Percentiles rank a stretch among this genome's conserved stretches.
These are phyloP conservation scores for Poeciliopsis prolifica DNA, from an alignment of 2,113 vertebrate genomes.

Conservation along the genomic window DNA sequence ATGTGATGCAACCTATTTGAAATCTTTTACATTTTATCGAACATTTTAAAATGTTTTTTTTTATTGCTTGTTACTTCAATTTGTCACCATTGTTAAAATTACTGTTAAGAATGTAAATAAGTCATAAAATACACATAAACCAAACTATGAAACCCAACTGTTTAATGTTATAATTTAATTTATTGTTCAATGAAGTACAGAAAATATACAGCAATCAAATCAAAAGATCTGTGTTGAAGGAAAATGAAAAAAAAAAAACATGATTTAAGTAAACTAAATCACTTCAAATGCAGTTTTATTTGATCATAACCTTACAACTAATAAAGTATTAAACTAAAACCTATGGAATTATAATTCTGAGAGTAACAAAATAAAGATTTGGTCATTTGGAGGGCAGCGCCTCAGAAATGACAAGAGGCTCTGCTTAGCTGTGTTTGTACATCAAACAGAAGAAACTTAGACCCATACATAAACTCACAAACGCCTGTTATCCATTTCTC, in stretches of 20 bases:
- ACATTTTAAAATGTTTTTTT: too few species aligned
- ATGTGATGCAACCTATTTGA: too few species aligned
- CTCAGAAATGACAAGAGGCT: conserved; percentile 61
- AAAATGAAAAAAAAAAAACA: conserved; percentile 74
- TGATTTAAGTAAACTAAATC: conserved; percentile 81
- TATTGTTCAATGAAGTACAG: conserved; percentile 90
- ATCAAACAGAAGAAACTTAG: conserved; percentile 56
- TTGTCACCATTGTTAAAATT: neutral
- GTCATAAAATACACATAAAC: neutral
- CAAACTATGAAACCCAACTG: conserved; percentile 10
- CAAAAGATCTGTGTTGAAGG: conserved; percentile 73
- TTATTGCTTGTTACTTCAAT: neutral
- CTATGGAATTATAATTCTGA: conserved; percentile 71
- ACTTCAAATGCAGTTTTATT: conserved; percentile 80
- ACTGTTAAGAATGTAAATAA: neutral
- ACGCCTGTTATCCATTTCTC: conserved; percentile 10
- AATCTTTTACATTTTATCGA: too few species aligned
- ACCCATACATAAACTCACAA: conserved; percentile 23
- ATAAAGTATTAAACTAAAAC: conserved; percentile 75
- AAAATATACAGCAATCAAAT: conserved; percentile 92
- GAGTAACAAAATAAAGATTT: conserved; percentile 85
- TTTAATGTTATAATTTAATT: conserved; percentile 83
- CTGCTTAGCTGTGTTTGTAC: conserved; percentile 56
- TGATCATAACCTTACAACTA: conserved; percentile 79
- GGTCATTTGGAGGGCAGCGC: conserved; percentile 75